Percentiles rank a stretch among this genome's conserved stretches.
Conservation (phyloP, 1,140 invertebrate species). For the Musca vetustissima region DNA sequence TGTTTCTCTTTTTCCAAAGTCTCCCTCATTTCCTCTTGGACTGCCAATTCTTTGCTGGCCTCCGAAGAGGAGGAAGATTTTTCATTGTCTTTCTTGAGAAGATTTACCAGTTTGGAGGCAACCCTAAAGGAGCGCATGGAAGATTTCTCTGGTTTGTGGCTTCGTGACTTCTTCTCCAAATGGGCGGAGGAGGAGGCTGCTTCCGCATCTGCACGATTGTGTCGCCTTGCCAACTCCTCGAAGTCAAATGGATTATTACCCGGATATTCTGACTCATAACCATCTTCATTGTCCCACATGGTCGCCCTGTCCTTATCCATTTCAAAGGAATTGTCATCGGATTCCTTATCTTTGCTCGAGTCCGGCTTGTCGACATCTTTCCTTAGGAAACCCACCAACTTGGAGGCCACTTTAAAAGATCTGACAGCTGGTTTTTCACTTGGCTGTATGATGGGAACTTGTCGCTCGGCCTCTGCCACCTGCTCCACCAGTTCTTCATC, state of each 20-base stretch:
- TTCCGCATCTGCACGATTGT: background rate
- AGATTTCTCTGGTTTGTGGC: constrained; percentile 7
- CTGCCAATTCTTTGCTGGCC: background rate
- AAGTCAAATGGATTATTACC: too few relatives aligned
- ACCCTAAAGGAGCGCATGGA: constrained; percentile 36
- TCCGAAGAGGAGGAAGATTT: background rate
- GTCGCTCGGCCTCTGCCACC: constrained; percentile 49
- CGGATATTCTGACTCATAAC: too few relatives aligned
- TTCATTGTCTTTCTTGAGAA: constrained; percentile 26
- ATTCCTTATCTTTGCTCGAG: too few relatives aligned
- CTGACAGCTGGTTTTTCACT: constrained; percentile 25
- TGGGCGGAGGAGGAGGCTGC: too few relatives aligned
- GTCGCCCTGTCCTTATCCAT: constrained; percentile 40
- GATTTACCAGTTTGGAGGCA: constrained; percentile 38
- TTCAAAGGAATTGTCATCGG: constrained; percentile 38
- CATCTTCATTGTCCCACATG: too few relatives aligned
- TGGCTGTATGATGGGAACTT: too few relatives aligned
- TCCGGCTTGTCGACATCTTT: constrained; percentile 27
- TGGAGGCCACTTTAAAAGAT: constrained; percentile 40
- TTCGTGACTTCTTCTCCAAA: constrained; percentile 49
- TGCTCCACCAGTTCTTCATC: constrained; percentile 50
- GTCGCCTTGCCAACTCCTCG: too few relatives aligned
- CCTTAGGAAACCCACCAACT: constrained; percentile 39
- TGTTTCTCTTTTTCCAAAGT: constrained; percentile 24
- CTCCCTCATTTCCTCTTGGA: background rate